Base-by-base conservation (phyloP, 2,888 invertebrate genomes). In the Nycteola revayana region DNA sequence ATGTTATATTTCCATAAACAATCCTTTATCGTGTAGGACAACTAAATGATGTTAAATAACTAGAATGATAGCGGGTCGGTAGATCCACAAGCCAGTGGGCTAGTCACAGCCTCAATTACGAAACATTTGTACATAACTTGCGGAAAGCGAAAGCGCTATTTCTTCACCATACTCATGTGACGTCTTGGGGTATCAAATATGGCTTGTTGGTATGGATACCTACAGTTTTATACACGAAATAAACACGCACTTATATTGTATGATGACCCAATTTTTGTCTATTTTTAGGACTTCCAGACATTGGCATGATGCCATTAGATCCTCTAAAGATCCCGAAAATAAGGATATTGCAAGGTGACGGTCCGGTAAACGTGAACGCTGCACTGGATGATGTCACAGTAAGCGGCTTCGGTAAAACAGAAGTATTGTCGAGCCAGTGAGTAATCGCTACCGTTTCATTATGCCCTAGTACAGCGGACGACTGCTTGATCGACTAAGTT, bases 361-460 rank as follows among this genome's bases (percentile, higher is more conserved):
- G 93, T 17, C 92, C 93, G 1, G 92, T 93, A 1, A 92, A 90
- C 57, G 91, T 94, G 0, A 94, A 92, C 53, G 93, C 93, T 10
- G 93, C 93, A 9, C 75, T 94, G 18, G 90, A 91, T 47, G 89
- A 94, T 60, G 91, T 93, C 36, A 83, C 87, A 1, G 90, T 93
- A 7, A 82, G 90, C 9, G 94, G 94, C 28, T 92, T 94, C 61
- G 92, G 91, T 20, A 75, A 91, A 46, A 90, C 92, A 24, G 75
- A 90, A 60, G 90, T 94, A 38, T 76, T 91, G 46, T 83, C 90
- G 49, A 93, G 92, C 84, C 90, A 85, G 92, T 92, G 65, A 89
- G 90, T 86, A 38, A 38, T 29, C 55, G 31, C 53, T 52, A 48
- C 36, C 30, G 14, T 30, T 42, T 63, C 47, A 71, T 78, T 40